Percentiles rank a stretch among this genome's conserved stretches.
These are phyloP conservation scores for Lottia gigantea DNA, from an alignment of 2,888 invertebrate species.

Conservation along the genomic window DNA sequence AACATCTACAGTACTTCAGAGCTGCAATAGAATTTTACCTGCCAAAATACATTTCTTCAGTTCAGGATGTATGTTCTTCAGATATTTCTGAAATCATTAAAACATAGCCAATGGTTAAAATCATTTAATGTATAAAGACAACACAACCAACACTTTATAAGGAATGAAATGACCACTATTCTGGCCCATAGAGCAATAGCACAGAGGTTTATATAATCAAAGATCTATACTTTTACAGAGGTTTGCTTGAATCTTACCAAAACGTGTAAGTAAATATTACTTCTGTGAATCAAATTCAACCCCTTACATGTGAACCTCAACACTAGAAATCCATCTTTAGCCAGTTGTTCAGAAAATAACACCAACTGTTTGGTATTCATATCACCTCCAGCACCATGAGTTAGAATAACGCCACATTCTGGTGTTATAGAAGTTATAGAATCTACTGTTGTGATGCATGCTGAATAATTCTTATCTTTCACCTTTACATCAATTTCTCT, in stretches of 20 bases:
- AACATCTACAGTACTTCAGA: too few relatives aligned
- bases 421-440: background rate
- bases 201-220: background rate
- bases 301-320: conserved; percentile 41
- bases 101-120: too few relatives aligned
- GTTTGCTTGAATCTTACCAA: conserved; percentile 27
- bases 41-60: background rate
- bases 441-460: background rate
- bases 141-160: too few relatives aligned
- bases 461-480: background rate
- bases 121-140: too few relatives aligned
- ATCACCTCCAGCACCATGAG: conserved; percentile 43
- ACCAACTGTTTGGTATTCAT: conserved; percentile 33
- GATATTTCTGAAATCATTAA: background rate
- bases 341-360: conserved; percentile 24
- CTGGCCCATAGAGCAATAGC: too few relatives aligned
- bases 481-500: background rate
- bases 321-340: conserved; percentile 26
- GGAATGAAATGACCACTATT: too few relatives aligned
- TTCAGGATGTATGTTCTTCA: background rate
- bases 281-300: conserved; percentile 35
- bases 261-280: conserved; percentile 31
- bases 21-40: background rate
- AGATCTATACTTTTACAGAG: background rate
- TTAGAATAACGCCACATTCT: conserved; percentile 28